Evolutionary conservation across 2,888 invertebrate species (phyloP).

Genomic region (Nomada goodeniana): DNA sequence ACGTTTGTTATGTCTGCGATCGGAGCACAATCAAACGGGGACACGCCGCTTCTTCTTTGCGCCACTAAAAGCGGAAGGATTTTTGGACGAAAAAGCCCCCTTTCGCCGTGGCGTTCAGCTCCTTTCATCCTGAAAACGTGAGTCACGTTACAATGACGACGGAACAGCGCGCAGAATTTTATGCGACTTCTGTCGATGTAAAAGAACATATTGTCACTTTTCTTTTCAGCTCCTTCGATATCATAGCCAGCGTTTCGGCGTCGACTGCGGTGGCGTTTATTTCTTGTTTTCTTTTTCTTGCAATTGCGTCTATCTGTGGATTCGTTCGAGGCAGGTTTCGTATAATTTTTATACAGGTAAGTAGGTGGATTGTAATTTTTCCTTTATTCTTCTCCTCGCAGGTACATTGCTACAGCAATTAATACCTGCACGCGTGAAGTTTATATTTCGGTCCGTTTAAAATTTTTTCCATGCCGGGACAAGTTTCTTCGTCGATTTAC

Average conservation of each 20-base stretch:
- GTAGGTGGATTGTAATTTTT: background rate
- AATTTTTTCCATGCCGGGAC: constrained; percentile 15
- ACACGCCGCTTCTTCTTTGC: constrained; percentile 20
- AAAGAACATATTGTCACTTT: constrained; percentile 38
- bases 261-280: background rate
- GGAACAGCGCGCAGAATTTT: constrained; percentile 44
- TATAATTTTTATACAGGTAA: background rate
- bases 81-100: constrained; percentile 49
- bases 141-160: constrained; percentile 50
- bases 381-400: background rate
- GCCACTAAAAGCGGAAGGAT: constrained; percentile 35
- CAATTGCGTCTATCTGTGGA: background rate
- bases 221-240: background rate
- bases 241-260: background rate
- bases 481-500: constrained; percentile 7
- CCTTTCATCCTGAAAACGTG: constrained; percentile 56
- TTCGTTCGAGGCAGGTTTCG: too few species aligned
- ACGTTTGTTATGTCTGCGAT: constrained; percentile 42
- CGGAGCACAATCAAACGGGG: constrained; percentile 31
- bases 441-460: too few species aligned
- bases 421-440: too few species aligned
- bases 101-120: constrained; percentile 47
- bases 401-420: background rate
- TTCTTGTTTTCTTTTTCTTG: background rate
- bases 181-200: constrained; percentile 38